Conservation (phyloP, 1,140 invertebrate genomes). For the Drosophila bifasciata region DNA sequence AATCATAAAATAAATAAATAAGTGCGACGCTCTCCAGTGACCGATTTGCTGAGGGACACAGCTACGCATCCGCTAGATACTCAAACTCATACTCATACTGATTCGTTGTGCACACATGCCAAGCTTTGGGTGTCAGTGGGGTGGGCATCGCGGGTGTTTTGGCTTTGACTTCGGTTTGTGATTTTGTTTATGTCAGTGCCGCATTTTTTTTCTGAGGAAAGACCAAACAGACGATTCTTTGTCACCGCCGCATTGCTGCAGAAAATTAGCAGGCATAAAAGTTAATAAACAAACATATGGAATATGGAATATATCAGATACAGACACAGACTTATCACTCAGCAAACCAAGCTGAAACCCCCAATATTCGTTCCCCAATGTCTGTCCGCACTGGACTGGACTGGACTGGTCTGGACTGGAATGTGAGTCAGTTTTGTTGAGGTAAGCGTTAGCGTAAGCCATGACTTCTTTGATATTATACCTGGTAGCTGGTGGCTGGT, state of each 20-base stretch:
- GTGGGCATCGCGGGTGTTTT: not conserved
- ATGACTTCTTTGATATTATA: slow-evolving; percentile 39
- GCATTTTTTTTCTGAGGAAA: slow-evolving; percentile 60
- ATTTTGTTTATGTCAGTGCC: slow-evolving; percentile 39
- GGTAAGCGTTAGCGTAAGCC: slow-evolving; percentile 13
- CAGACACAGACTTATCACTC: slow-evolving; percentile 39
- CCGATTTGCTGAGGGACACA: slow-evolving; percentile 60
- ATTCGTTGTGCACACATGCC: no score
- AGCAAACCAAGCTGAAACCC: slow-evolving; percentile 18
- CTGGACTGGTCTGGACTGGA: slow-evolving; percentile 2
- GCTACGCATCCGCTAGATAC: slow-evolving; percentile 63
- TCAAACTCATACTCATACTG: not conserved
- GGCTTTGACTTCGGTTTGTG: slow-evolving; percentile 24
- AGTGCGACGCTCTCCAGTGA: slow-evolving; percentile 48
- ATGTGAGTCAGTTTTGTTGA: slow-evolving; percentile 50
- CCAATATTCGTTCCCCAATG: slow-evolving; percentile 16
- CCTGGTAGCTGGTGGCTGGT: no score
- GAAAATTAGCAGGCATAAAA: slow-evolving; percentile 36
- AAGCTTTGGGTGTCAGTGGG: slow-evolving; percentile 1
- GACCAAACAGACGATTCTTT: slow-evolving; percentile 51
- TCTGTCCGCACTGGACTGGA: slow-evolving; percentile 6
- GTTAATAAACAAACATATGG: not conserved
- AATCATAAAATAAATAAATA: slow-evolving; percentile 66
- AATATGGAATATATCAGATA: slow-evolving; percentile 42
- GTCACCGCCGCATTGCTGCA: slow-evolving; percentile 59